phyloP scores from a whole-genome alignment of 2,888 invertebrate species.

The Nomada flava region DNA sequence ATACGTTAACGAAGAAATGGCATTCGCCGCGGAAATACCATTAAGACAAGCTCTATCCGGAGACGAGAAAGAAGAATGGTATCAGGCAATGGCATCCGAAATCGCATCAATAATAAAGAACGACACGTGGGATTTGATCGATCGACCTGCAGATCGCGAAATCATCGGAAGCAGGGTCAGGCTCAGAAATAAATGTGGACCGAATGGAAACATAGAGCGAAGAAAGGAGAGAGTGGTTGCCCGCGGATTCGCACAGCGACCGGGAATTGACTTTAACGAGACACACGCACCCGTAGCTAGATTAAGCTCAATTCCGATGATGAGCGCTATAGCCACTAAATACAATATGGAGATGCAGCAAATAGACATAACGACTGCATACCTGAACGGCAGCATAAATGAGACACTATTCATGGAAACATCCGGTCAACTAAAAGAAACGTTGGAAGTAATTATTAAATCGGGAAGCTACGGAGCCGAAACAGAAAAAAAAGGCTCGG shows the following conservation, averaged over 20 bases:
- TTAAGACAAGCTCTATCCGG: not conserved
- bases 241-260: not conserved
- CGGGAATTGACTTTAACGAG: not conserved
- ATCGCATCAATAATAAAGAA: constrained; percentile 3
- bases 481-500: too few species aligned
- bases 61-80: not conserved
- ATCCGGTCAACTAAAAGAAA: not conserved
- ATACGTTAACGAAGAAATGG: not conserved
- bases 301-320: not conserved
- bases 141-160: not conserved
- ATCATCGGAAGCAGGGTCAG: not conserved
- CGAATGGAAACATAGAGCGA: not conserved
- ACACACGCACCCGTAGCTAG: not conserved
- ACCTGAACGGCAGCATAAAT: not conserved
- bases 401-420: not conserved
- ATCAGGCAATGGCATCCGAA: constrained; percentile 7
- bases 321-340: not conserved
- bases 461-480: too few species aligned
- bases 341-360: not conserved
- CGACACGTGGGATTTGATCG: constrained; percentile 1
- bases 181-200: not conserved
- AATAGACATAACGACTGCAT: not conserved
- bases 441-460: not conserved
- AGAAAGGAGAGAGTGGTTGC: not conserved
- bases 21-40: constrained; percentile 3